Percentiles rank a stretch among this genome's conserved stretches.
Conservation (phyloP, 2,113 vertebrate genomes). For the Fukomys damarensis region DNA sequence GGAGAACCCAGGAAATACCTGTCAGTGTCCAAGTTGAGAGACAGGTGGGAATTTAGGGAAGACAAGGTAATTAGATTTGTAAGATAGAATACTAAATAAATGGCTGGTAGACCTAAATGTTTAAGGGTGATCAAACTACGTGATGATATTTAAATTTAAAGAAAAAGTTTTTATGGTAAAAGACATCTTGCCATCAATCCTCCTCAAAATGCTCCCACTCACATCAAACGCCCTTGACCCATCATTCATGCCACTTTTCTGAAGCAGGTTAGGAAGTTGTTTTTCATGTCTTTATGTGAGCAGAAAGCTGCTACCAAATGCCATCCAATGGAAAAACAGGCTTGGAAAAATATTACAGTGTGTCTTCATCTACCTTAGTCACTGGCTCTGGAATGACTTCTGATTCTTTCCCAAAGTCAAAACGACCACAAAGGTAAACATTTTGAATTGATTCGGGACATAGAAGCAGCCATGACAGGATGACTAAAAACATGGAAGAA, state of each 20-base stretch:
- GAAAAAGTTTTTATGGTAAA: background rate
- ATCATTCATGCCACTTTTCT: background rate
- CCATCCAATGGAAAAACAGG: background rate
- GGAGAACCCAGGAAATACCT: background rate
- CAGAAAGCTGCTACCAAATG: background rate
- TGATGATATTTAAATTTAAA: too few species aligned
- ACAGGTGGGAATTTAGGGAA: background rate
- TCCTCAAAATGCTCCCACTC: background rate
- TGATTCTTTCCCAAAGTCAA: background rate
- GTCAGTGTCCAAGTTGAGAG: background rate
- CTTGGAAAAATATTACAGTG: background rate
- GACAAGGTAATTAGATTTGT: background rate
- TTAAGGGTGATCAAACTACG: background rate
- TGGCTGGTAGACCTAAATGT: background rate
- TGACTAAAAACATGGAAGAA: background rate
- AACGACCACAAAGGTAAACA: background rate
- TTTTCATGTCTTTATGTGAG: background rate
- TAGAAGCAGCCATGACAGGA: background rate
- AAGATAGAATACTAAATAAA: background rate
- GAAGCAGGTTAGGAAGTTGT: background rate
- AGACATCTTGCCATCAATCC: background rate
- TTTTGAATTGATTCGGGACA: background rate
- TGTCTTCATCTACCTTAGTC: background rate
- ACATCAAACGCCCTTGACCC: background rate
- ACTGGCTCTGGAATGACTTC: background rate